Evolutionary conservation across 2,113 vertebrate species (phyloP), one percentile per base, ranked within the genome.

Genomic region (Gasterosteus nipponicus): DNA sequence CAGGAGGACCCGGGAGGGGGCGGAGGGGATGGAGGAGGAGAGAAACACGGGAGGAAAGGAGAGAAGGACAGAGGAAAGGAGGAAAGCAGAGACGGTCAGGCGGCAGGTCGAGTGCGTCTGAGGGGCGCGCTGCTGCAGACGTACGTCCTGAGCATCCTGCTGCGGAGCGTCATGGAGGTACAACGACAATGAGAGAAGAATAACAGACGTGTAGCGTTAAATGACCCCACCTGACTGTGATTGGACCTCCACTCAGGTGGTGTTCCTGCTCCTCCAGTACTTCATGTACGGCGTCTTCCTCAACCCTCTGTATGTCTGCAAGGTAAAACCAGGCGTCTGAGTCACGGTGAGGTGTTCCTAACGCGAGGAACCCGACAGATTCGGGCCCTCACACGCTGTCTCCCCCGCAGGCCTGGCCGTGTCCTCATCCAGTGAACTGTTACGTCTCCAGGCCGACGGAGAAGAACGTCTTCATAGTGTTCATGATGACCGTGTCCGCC

Each of bases 391-490:
- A 16, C n/a, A 10, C 49, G 4, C n/a, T 10, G 19, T n/a, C 1
- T 26, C 16, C n/a, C 39, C 3, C 16, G 18, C 71, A 95, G 75
- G 88, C 96, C 51, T 91, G 89, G 14, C 98, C 98, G 0, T 99
- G 98, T 63, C 97, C 97, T 0, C 95, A 99, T 80, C 91, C 94
- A 0, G 98, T 99, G 42, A 97, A 99, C 94, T 99, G 98, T 75
- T 99, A 96, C 0, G 95, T 99, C 11, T 99, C 98, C 15, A 92
- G 98, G 47, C 98, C 98, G 5, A 99, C 98, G 0, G 98, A 99
- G 94, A 99, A 99, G 92, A 99, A 99, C 0, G 95, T 99, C 54
- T 99, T 99, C 91, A 99, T 99, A 0, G 91, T 97, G 67, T 99
- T 99, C 85, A 99, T 99, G 98, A 74, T 99, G 89, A 94, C 92